Evolutionary conservation across 2,888 invertebrate species (phyloP).

Genomic region (Trisateles emortualis): DNA sequence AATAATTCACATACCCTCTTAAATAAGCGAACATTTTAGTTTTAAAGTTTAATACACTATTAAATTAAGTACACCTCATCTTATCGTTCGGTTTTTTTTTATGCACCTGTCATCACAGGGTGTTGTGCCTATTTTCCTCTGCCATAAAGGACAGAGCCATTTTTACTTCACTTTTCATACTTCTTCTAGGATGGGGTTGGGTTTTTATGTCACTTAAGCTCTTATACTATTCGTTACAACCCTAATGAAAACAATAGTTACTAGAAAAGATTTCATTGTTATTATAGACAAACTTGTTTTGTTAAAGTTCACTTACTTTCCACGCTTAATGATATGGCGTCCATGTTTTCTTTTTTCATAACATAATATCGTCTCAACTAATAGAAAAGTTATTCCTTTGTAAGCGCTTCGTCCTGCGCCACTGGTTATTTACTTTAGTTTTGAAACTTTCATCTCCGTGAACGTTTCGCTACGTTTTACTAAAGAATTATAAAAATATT

Average conservation of each 20-base stretch:
- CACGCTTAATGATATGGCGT: neutral
- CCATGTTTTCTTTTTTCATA: slow-evolving; percentile 1
- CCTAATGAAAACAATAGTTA: neutral
- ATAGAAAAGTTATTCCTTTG: slow-evolving; percentile 33
- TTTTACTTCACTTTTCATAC: too few relatives aligned
- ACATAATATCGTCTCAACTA: slow-evolving; percentile 6
- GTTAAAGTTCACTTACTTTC: neutral
- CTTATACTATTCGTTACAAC: too few relatives aligned
- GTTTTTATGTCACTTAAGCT: too few relatives aligned
- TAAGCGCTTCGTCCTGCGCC: slow-evolving; percentile 22
- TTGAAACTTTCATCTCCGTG: slow-evolving; percentile 25
- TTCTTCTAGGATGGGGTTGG: too few relatives aligned
- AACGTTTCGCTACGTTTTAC: slow-evolving; percentile 12
- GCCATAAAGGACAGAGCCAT: too few relatives aligned
- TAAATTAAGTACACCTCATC: neutral
- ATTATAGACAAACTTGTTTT: neutral
- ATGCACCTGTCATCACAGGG: neutral
- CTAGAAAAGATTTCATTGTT: too few relatives aligned
- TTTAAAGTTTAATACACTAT: slow-evolving; percentile 7
- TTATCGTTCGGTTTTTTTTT: too few relatives aligned
- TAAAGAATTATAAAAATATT: slow-evolving; percentile 9
- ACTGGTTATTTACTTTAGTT: slow-evolving; percentile 29
- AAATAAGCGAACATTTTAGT: neutral
- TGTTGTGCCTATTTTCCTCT: too few relatives aligned
- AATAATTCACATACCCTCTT: neutral